phyloP scores from a whole-genome alignment of 2,113 vertebrate species.

The Oryzias curvinotus region DNA sequence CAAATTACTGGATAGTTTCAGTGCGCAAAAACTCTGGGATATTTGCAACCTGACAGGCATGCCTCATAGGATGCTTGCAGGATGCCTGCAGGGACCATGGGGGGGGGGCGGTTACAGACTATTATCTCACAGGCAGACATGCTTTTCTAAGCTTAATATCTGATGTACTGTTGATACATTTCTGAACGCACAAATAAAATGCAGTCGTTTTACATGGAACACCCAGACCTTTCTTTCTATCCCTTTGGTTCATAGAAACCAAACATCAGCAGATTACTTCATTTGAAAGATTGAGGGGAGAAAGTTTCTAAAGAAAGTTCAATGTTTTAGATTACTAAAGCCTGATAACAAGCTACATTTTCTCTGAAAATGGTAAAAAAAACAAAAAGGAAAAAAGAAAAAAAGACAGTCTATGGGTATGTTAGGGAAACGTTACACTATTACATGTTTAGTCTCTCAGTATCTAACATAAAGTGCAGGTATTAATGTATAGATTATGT shows the following conservation, averaged over 20 bases:
- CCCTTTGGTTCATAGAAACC: neutral
- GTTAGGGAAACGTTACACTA: too few species aligned
- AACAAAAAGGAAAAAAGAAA: too few species aligned
- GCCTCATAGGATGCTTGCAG: neutral
- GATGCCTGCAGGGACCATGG: neutral
- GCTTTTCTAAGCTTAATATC: slow-evolving; percentile 5
- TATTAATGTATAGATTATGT: too few species aligned
- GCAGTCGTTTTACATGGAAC: neutral
- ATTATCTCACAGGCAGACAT: slow-evolving; percentile 2
- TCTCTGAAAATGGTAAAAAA: too few species aligned
- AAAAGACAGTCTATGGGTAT: too few species aligned
- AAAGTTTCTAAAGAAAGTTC: too few species aligned
- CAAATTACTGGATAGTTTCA: neutral
- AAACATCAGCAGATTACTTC: neutral
- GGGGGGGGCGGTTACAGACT: neutral
- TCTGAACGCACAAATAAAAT: neutral
- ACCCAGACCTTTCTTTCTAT: neutral
- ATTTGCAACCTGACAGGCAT: neutral
- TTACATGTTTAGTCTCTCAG: too few species aligned
- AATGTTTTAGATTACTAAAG: too few species aligned
- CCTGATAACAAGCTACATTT: too few species aligned
- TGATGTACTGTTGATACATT: neutral
- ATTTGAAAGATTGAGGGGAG: neutral
- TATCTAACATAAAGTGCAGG: too few species aligned
- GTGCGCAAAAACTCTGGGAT: slow-evolving; percentile 3